Conservation (phyloP, 2,888 invertebrate genomes). For the Ceraclea dissimilis region DNA sequence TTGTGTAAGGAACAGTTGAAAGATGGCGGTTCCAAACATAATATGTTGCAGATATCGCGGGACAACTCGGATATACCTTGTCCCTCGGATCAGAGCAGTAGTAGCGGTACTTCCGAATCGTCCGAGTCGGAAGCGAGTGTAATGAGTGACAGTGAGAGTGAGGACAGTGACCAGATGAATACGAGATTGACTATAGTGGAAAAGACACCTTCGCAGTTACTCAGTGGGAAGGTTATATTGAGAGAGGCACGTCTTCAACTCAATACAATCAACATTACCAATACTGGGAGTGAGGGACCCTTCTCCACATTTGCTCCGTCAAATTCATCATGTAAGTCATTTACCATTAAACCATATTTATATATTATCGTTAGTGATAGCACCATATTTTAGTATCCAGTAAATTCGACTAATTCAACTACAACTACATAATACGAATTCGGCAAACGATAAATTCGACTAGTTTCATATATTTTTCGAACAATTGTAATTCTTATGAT, state of each 20-base stretch:
- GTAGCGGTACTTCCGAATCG: slow-evolving; percentile 17
- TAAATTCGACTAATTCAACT: too few relatives aligned
- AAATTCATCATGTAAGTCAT: slow-evolving; percentile 28
- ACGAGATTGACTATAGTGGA: slow-evolving; percentile 39
- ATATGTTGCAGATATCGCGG: slow-evolving; percentile 16
- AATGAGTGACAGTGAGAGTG: slow-evolving; percentile 33
- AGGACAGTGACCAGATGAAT: slow-evolving; percentile 34
- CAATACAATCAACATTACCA: slow-evolving; percentile 39
- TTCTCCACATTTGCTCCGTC: slow-evolving; percentile 47
- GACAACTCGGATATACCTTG: slow-evolving; percentile 21
- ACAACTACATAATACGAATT: too few relatives aligned
- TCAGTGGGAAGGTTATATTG: slow-evolving; percentile 60
- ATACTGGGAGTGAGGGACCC: slow-evolving; percentile 54
- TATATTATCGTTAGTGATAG: too few relatives aligned
- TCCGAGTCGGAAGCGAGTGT: slow-evolving; percentile 22
- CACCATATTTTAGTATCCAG: too few relatives aligned
- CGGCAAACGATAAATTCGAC: too few relatives aligned
- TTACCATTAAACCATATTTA: too few relatives aligned
- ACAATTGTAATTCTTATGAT: too few relatives aligned
- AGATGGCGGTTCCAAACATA: slow-evolving; percentile 11
- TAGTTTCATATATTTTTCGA: too few relatives aligned
- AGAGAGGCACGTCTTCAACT: slow-evolving; percentile 61
- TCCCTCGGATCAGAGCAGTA: slow-evolving; percentile 25
- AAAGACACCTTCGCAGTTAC: slow-evolving; percentile 38
- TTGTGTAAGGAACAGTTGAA: slow-evolving; percentile 15